Evolutionary conservation across 2,113 vertebrate genomes (phyloP).

Genomic region (Eudyptes chrysolophus): DNA sequence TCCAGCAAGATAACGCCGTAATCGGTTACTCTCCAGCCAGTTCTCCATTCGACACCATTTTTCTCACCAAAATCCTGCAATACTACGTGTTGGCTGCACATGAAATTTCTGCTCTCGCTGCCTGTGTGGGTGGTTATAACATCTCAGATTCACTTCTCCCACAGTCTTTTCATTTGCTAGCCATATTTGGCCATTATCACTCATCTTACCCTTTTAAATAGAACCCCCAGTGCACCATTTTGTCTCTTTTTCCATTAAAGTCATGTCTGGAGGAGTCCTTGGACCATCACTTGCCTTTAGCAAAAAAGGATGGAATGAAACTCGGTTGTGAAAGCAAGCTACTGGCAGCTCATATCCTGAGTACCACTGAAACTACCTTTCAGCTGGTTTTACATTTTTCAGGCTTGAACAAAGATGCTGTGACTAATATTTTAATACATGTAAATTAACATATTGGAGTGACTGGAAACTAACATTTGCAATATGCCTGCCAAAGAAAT

Average conservation of each 20-base stretch:
- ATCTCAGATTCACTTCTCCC: background rate
- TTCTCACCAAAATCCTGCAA: background rate
- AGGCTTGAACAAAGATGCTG: conserved; percentile 24
- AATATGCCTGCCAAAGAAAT: conserved; percentile 23
- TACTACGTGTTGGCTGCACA: background rate
- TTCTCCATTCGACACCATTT: background rate
- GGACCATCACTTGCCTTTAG: background rate
- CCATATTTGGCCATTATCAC: background rate
- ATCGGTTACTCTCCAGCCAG: background rate
- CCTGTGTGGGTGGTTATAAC: background rate
- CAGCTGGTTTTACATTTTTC: background rate
- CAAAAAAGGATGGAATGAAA: background rate
- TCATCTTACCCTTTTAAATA: background rate
- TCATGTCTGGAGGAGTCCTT: background rate
- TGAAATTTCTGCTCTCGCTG: background rate
- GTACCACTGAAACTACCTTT: conserved; percentile 15
- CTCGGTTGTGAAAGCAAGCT: background rate
- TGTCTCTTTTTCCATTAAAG: conserved; percentile 21
- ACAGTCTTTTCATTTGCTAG: background rate
- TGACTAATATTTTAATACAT: conserved; percentile 39
- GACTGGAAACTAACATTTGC: conserved; percentile 26
- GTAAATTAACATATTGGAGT: conserved; percentile 48
- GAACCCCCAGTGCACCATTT: background rate
- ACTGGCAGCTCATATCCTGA: background rate
- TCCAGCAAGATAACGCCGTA: background rate